Conservation (phyloP, 1,140 invertebrate genomes). For the Homalodisca vitripennis region DNA sequence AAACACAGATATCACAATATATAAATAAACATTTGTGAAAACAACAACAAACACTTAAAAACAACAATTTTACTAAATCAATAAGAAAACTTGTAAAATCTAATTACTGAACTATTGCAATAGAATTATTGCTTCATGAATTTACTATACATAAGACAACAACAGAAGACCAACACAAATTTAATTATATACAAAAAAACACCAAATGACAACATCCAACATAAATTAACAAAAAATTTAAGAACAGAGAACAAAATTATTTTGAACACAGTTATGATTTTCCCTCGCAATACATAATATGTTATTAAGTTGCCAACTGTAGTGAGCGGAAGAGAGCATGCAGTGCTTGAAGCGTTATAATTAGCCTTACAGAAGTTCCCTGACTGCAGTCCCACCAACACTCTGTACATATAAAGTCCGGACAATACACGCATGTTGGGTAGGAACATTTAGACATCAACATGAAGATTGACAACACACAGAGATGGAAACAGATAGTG, state of each 20-base stretch:
- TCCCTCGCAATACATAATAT: no score
- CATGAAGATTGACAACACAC: slow-evolving; percentile 1
- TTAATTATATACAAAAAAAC: slow-evolving; percentile 4
- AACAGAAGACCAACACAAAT: slow-evolving; percentile 6
- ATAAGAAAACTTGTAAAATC: no score
- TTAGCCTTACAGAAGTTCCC: neutral
- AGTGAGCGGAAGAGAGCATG: slow-evolving; percentile 5
- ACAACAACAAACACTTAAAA: no score
- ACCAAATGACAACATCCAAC: slow-evolving; percentile 2
- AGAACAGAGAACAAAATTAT: neutral
- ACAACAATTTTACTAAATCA: no score
- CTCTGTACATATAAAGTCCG: neutral
- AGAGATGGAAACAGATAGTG: neutral
- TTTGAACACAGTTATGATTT: neutral
- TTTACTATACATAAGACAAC: slow-evolving; percentile 37
- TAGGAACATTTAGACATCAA: slow-evolving; percentile 2
- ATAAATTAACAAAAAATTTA: slow-evolving; percentile 12
- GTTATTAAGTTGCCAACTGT: neutral
- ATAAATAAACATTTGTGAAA: no score
- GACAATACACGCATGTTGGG: neutral
- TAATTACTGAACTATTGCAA: no score
- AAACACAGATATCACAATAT: no score
- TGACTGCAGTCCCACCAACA: neutral
- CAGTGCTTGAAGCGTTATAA: neutral
- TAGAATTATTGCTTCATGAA: no score